Evolutionary conservation across 2,113 vertebrate species (phyloP), one percentile per base, ranked within the genome.

Genomic region (Protobothrops flavoviridis): DNA sequence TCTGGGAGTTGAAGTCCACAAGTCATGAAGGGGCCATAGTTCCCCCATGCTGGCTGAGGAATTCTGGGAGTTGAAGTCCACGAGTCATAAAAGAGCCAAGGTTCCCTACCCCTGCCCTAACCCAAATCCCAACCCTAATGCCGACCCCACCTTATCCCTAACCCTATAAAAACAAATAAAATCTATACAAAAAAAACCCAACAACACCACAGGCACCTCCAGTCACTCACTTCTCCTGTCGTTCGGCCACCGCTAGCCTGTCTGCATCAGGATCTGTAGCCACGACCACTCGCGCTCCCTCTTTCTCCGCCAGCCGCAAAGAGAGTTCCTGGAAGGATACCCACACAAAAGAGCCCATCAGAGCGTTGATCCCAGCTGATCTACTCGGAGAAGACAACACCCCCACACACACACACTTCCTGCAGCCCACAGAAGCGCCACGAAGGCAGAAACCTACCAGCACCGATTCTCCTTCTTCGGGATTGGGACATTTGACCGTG

Each of bases 261-360:
- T 99, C 99, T 3, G 99, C 99, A 57, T 99, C 99, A 8, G 99
- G 99, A 89, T 99, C 99, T 0, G 99, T 99, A 0, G 99, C 99
- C 96, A 99, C 95, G 0, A 99, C 98, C 0, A 99, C 93, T 20
- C 12, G 94, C 17, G 98, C 99, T 0, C 96, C 95, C 95, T 99
- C 98, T 85, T 94, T 98, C 96, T 99, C 98, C 13, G 99, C 99
- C 89, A 99, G 97, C 50, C 97, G 98, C 91, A 99, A 96, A 26
- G 99, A 98, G 81, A 99, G 92, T 24, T 98, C 98, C 99, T 99
- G 90, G 91, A 13, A 90, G 48, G 1, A 9, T 50, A 8, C 1
- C 92, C 45, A 95, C 53, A 3, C 87, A 91, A 81, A 0, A 5
- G 52, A 56, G 0, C 85, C 26, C 50, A 24, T 85, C 59, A 1